These are phyloP conservation scores for Craseonycteris thonglongyai DNA, from an alignment of 2,113 vertebrate genomes.

Conservation along the genomic window DNA sequence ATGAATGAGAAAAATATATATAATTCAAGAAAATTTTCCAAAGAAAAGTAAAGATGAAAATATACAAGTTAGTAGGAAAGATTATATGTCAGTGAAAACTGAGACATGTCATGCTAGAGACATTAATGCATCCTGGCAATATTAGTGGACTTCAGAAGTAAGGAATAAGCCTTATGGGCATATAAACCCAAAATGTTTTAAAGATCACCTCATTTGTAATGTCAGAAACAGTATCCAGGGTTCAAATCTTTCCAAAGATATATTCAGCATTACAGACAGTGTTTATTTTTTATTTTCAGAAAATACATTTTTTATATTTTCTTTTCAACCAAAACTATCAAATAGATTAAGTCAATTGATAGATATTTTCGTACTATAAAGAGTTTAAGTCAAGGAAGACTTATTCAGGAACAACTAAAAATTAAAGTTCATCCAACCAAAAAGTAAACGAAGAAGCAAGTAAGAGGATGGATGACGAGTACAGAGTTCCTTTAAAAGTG, in stretches of 20 bases:
- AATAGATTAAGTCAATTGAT: background rate
- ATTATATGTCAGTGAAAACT: background rate
- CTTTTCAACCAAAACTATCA: background rate
- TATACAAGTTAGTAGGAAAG: background rate
- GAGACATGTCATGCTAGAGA: background rate
- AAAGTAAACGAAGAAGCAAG: background rate
- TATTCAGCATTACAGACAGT: background rate
- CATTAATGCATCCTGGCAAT: background rate
- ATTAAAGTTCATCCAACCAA: background rate
- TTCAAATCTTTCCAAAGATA: background rate
- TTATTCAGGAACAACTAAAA: background rate
- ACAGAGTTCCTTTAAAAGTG: background rate
- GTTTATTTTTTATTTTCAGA: background rate
- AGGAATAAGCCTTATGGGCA: background rate
- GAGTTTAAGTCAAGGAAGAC: background rate
- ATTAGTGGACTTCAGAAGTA: background rate
- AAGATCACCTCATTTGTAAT: background rate
- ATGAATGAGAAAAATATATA: background rate
- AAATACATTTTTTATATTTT: background rate
- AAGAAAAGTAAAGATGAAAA: background rate
- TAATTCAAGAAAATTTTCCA: background rate
- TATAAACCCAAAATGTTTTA: background rate
- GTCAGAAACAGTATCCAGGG: background rate
- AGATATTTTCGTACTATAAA: background rate
- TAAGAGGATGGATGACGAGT: background rate